These are phyloP conservation scores for Liopterus haemorrhoidalis DNA, from an alignment of 2,888 invertebrate genomes.

Conservation along the genomic window DNA sequence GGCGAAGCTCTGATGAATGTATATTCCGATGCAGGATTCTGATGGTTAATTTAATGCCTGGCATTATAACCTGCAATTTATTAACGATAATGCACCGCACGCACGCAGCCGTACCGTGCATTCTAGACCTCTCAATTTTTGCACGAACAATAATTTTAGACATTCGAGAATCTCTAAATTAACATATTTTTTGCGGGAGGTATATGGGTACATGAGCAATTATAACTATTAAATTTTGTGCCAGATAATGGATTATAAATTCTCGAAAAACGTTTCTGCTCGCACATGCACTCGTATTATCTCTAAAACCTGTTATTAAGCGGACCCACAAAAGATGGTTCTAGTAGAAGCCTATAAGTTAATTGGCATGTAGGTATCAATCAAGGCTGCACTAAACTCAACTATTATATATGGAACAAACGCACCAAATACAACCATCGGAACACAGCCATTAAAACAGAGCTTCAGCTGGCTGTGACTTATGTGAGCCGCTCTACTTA, in stretches of 20 bases:
- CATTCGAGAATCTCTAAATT: too few species aligned
- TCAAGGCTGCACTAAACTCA: slow-evolving; percentile 6
- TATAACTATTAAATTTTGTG: slow-evolving; percentile 17
- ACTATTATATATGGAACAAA: too few species aligned
- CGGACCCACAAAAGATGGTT: slow-evolving; percentile 16
- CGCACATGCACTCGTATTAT: slow-evolving; percentile 19
- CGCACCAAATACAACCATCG: too few species aligned
- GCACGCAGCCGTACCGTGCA: slow-evolving; percentile 3
- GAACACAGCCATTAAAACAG: too few species aligned
- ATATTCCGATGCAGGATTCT: too few species aligned
- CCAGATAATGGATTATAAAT: slow-evolving; percentile 22
- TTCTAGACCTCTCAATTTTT: slow-evolving; percentile 10
- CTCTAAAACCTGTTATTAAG: slow-evolving; percentile 13
- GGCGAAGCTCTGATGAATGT: too few species aligned
- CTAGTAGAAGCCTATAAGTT: slow-evolving; percentile 22
- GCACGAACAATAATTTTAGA: slow-evolving; percentile 11
- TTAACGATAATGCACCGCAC: slow-evolving; percentile 16
- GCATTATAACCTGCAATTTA: slow-evolving; percentile 10
- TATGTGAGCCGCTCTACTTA: too few species aligned
- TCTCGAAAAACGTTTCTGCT: too few species aligned
- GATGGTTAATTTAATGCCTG: slow-evolving; percentile 19
- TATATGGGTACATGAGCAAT: slow-evolving; percentile 17
- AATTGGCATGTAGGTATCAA: slow-evolving; percentile 20
- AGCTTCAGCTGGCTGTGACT: too few species aligned
- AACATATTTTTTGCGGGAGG: slow-evolving; percentile 19